A percentile compares a stretch with the other conserved stretches of the same genome.
These are phyloP conservation scores for Ginglymostoma cirratum DNA, from an alignment of 2,113 vertebrate species.

Conservation along the genomic window DNA sequence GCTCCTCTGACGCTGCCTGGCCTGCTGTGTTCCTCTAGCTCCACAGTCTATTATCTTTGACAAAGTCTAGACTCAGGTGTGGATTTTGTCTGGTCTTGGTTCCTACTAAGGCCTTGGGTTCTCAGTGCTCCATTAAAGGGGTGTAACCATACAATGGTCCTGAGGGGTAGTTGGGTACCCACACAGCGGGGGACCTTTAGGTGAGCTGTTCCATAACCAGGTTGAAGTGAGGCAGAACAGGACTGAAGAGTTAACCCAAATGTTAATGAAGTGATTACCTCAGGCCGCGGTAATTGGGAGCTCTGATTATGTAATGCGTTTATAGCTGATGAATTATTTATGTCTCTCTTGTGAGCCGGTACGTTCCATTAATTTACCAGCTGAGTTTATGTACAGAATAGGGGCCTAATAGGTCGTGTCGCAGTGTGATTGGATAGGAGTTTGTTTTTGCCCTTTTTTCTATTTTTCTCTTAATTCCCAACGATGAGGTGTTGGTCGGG, in stretches of 20 bases:
- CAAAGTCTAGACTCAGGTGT: too few species aligned
- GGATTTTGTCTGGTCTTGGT: too few species aligned
- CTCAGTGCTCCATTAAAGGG: too few species aligned
- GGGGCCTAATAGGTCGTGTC: neutral
- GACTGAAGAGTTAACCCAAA: neutral
- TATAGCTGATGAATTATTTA: neutral
- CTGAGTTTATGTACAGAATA: neutral
- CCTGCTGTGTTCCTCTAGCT: too few species aligned
- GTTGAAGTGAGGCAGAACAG: neutral
- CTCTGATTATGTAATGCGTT: neutral
- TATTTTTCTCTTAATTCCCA: neutral
- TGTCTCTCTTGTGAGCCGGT: neutral
- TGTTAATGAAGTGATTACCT: neutral
- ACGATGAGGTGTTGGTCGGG: neutral
- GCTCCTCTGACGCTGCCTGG: too few species aligned
- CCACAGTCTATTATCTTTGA: too few species aligned
- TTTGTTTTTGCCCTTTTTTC: neutral
- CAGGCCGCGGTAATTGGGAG: neutral
- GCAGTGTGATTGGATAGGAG: neutral
- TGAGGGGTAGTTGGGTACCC: too few species aligned
- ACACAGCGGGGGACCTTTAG: too few species aligned
- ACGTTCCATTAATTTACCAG: neutral
- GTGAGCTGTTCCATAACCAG: neutral
- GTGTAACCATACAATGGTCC: too few species aligned
- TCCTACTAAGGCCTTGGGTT: too few species aligned